Evolutionary conservation across 1,140 invertebrate species (phyloP).

Genomic region (Ceratina japonica): DNA sequence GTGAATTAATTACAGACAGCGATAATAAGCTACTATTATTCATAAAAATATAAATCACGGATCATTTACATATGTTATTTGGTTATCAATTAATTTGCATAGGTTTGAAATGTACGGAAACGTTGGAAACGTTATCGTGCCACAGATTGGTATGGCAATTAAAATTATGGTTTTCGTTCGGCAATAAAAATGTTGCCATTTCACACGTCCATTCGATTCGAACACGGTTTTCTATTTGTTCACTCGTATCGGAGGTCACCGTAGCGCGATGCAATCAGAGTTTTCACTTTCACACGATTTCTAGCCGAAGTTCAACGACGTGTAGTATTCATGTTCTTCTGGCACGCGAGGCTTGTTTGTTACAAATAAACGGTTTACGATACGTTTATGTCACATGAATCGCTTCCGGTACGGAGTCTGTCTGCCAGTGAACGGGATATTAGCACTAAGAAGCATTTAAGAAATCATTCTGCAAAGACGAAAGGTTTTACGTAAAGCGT

Average conservation of each 20-base stretch:
- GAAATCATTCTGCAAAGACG: too few species aligned
- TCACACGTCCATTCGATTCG: neutral
- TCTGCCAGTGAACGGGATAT: neutral
- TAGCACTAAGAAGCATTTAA: too few species aligned
- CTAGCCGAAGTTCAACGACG: conserved; percentile 60
- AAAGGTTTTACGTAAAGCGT: too few species aligned
- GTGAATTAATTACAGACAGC: too few species aligned
- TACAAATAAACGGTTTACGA: neutral
- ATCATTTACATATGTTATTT: too few species aligned
- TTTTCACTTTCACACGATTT: conserved; percentile 76
- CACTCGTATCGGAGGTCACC: conserved; percentile 10
- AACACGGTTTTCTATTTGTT: conserved; percentile 1
- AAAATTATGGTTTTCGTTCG: too few species aligned
- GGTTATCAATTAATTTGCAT: too few species aligned
- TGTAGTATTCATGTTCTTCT: neutral
- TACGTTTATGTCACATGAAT: neutral
- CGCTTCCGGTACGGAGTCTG: neutral
- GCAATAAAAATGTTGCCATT: neutral
- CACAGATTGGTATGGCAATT: too few species aligned
- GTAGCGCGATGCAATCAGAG: conserved; percentile 18
- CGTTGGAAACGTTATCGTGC: too few species aligned
- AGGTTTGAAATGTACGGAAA: too few species aligned
- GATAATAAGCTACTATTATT: too few species aligned
- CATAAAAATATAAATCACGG: too few species aligned
- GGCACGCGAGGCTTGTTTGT: neutral